Conservation (phyloP, 2,113 vertebrate genomes). For the Sinosuthora webbiana region DNA sequence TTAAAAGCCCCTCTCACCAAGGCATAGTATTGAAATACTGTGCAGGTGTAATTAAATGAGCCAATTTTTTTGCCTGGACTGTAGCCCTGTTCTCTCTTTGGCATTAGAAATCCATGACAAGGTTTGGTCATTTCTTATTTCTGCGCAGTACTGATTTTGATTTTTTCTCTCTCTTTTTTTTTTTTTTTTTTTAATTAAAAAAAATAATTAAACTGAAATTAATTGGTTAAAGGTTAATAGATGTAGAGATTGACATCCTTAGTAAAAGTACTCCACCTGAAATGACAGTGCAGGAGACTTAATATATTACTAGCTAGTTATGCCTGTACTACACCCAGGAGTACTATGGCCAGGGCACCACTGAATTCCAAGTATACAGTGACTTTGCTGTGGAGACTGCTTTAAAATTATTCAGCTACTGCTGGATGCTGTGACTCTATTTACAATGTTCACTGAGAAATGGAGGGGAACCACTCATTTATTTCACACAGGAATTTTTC, state of each 20-base stretch:
- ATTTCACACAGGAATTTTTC: background rate
- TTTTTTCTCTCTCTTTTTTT: background rate
- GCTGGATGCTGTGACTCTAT: background rate
- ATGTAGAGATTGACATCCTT: slow-evolving; percentile 30
- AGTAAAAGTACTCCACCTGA: slow-evolving; percentile 26
- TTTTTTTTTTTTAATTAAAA: slow-evolving; percentile 19
- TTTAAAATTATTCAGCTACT: background rate
- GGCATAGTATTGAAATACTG: slow-evolving; percentile 50
- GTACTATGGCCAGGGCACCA: background rate
- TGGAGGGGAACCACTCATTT: background rate
- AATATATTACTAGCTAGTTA: slow-evolving; percentile 24
- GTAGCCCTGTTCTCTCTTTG: background rate
- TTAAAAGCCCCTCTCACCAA: slow-evolving; percentile 62
- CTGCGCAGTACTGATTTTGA: background rate
- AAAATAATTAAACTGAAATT: slow-evolving; percentile 50
- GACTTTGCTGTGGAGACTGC: background rate
- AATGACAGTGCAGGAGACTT: slow-evolving; percentile 8
- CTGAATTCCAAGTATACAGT: background rate
- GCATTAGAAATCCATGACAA: background rate
- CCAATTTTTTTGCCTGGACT: slow-evolving; percentile 9
- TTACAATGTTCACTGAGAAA: background rate
- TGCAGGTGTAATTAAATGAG: slow-evolving; percentile 65
- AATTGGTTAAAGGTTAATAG: slow-evolving; percentile 58
- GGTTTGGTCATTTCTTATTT: slow-evolving; percentile 15
- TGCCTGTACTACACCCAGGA: background rate